A percentile compares a stretch with the other conserved stretches of the same genome.
These are phyloP conservation scores for Corydoras sp. DNA, from an alignment of 2,113 vertebrate genomes.

Conservation along the genomic window DNA sequence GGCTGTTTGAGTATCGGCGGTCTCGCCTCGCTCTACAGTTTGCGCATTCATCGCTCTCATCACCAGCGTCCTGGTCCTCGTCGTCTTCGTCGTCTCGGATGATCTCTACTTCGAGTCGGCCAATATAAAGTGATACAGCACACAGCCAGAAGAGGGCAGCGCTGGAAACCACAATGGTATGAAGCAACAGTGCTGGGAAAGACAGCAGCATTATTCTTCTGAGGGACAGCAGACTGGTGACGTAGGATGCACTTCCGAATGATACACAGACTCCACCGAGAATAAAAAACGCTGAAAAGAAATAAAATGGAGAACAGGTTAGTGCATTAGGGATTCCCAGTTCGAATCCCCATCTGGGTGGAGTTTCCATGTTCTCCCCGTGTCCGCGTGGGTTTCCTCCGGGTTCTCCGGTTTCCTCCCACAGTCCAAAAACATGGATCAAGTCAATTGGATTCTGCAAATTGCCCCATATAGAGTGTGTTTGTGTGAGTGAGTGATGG, in stretches of 20 bases:
- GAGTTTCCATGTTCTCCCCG: no score
- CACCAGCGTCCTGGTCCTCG: conserved; percentile 52
- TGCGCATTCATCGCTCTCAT: conserved; percentile 44
- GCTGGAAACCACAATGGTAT: conserved; percentile 61
- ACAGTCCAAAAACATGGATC: no score
- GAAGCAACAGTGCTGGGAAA: conserved; percentile 62
- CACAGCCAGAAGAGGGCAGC: conserved; percentile 82
- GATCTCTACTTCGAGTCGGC: conserved; percentile 81
- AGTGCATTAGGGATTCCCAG: no score
- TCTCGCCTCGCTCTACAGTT: conserved; percentile 58
- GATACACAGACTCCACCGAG: conserved; percentile 78
- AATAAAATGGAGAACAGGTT: not conserved
- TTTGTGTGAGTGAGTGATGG: no score
- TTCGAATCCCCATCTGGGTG: no score
- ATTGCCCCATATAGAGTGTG: no score
- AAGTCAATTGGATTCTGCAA: no score
- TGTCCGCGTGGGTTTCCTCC: no score
- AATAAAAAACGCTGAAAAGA: conserved; percentile 77
- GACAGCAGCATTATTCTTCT: conserved; percentile 79
- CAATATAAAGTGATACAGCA: conserved; percentile 82
- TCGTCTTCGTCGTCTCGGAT: conserved; percentile 59
- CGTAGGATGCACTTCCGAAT: conserved; percentile 72
- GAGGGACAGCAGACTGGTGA: conserved; percentile 69
- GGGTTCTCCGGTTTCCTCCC: no score
- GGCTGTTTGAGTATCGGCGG: conserved; percentile 45